Conservation (phyloP, 2,888 invertebrate genomes). For the Leptopilina myrica region DNA sequence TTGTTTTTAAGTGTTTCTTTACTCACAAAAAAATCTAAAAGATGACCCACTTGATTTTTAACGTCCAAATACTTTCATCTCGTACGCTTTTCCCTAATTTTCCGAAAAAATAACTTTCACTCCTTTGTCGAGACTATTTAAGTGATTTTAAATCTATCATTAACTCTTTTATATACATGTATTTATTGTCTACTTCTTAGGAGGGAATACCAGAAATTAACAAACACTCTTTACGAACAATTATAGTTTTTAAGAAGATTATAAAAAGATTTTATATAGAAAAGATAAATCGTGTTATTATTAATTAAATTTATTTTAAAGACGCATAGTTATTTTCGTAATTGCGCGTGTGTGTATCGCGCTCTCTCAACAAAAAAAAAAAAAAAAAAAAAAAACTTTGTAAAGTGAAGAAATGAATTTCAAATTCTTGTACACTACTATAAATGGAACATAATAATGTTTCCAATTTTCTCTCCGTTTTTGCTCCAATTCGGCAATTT, state of each 20-base stretch:
- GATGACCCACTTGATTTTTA: background rate
- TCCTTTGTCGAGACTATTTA: background rate
- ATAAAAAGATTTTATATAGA: too few species aligned
- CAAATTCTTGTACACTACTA: background rate
- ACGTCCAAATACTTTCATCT: background rate
- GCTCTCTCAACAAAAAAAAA: too few species aligned
- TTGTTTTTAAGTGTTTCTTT: background rate
- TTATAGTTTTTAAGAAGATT: too few species aligned
- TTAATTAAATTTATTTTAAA: too few species aligned
- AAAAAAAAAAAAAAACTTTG: too few species aligned
- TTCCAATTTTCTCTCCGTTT: background rate
- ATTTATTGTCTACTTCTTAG: background rate
- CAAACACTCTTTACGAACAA: too few species aligned
- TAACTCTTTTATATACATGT: background rate
- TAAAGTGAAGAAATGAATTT: background rate
- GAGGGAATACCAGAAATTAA: background rate
- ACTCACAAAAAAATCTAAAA: background rate
- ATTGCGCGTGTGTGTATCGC: too few species aligned
- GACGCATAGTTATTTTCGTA: too few species aligned
- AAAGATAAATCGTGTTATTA: too few species aligned
- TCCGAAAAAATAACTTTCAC: slow-evolving; percentile 17
- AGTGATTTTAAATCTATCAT: background rate
- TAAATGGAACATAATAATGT: background rate
- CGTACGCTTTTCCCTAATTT: background rate
- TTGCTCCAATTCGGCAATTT: background rate